Evolutionary conservation across 1,140 invertebrate species (phyloP), one percentile per base, ranked within the genome.

Genomic region (Notospermus geniculatus): DNA sequence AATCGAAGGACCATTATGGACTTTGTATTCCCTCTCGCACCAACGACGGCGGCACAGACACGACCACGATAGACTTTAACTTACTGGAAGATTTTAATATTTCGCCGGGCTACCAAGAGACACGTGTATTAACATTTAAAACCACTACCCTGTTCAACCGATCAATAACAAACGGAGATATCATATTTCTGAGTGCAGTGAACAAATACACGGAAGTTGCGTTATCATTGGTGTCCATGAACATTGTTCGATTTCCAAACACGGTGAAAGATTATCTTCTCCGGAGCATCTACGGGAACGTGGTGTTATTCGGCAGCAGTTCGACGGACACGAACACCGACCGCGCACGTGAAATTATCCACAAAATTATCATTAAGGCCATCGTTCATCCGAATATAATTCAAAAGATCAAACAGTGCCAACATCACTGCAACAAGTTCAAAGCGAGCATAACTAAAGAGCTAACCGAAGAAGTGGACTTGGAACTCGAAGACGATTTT

Each of bases 281-380:
- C 4, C n/a, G 46, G n/a, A 50, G 5, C 4, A 50, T 50, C 25
- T 50, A 50, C 46, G 9, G n/a, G n/a, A n/a, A 50, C n/a, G 46
- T n/a, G 4, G 46, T n/a, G 5, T 9, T 50, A 9, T 50, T 50
- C n/a, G 46, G 46, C 25, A 50, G 46, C n/a, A 50, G n/a, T 50
- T 50, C 46, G 4, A 5, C 19, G 9, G 5, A 50, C 4, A 7
- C n/a, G 9, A 50, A 50, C 25, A n/a, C 9, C n/a, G 46, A 50
- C 4, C 46, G 46, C 19, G 46, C 46, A n/a, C 5, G 46, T 7
- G 46, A 50, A n/a, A 5, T 50, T 50, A n/a, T 50, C 4, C 46
- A 50, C 46, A 50, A 50, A 50, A 50, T 50, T 50, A n/a, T 50
- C 46, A 50, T 50, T 50, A 50, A 50, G 46, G 46, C 46, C 9